Percentiles rank a stretch among this genome's conserved stretches.
These are phyloP conservation scores for Blastomussa wellsi DNA, from an alignment of 92 coral and sea anemone species.

Conservation along the genomic window DNA sequence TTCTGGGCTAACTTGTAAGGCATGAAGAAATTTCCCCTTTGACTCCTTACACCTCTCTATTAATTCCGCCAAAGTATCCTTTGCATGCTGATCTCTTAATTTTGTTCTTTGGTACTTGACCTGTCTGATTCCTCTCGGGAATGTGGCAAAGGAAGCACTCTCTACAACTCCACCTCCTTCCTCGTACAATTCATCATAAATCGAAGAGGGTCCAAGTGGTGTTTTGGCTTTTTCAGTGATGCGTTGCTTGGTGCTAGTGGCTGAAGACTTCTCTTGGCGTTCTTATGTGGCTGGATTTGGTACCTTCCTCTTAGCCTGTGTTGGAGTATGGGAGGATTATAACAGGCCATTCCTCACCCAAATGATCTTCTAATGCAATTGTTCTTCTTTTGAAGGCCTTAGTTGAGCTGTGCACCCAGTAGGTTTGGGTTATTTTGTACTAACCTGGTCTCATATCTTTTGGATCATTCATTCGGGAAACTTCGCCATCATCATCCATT, in stretches of 20 bases:
- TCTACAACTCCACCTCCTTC: slow-evolving; percentile 50
- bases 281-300: slow-evolving; percentile 45
- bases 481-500: slow-evolving; percentile 38
- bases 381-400: slow-evolving; percentile 37
- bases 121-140: slow-evolving; percentile 47
- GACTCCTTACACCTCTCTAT: slow-evolving; percentile 49
- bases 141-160: not conserved
- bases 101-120: slow-evolving; percentile 56
- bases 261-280: slow-evolving; percentile 33
- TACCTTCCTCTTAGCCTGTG: slow-evolving; percentile 35
- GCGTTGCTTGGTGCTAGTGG: slow-evolving; percentile 34
- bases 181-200: slow-evolving; percentile 46
- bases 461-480: not conserved
- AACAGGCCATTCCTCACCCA: slow-evolving; percentile 29
- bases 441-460: slow-evolving; percentile 9
- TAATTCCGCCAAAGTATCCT: slow-evolving; percentile 44
- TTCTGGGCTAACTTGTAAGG: slow-evolving; percentile 44
- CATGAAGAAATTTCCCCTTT: slow-evolving; percentile 35
- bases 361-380: slow-evolving; percentile 23
- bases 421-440: slow-evolving; percentile 4
- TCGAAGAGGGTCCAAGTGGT: slow-evolving; percentile 51
- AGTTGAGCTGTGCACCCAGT: slow-evolving; percentile 28
- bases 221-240: slow-evolving; percentile 41
- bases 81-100: slow-evolving; percentile 42
- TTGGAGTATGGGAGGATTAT: slow-evolving; percentile 40